A percentile compares a stretch with the other conserved stretches of the same genome.
Conservation (phyloP, 1,140 invertebrate species). For the Spodoptera litura region DNA sequence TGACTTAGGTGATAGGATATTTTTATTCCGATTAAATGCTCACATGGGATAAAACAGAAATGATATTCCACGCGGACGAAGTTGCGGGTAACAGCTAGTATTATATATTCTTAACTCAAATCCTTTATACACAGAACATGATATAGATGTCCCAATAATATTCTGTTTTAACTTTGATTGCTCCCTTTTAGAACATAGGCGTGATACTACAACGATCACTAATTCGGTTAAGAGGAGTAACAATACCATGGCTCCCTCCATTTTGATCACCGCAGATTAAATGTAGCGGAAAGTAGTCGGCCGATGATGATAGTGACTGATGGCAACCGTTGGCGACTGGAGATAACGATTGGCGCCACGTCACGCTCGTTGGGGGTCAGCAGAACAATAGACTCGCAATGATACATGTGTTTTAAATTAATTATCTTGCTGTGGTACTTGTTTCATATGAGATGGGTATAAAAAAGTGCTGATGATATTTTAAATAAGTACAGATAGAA, state of each 20-base stretch:
- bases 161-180: too few species aligned
- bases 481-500: too few species aligned
- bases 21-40: too few species aligned
- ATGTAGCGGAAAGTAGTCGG: constrained; percentile 25
- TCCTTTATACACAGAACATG: too few species aligned
- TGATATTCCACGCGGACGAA: too few species aligned
- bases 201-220: neutral
- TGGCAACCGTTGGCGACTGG: neutral
- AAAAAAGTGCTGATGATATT: too few species aligned
- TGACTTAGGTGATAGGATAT: too few species aligned
- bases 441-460: too few species aligned
- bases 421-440: neutral
- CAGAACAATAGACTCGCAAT: neutral
- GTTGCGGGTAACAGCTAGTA: too few species aligned
- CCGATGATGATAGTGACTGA: neutral
- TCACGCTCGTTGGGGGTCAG: neutral
- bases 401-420: neutral
- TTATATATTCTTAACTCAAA: too few species aligned
- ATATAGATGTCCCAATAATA: too few species aligned
- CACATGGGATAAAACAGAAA: too few species aligned
- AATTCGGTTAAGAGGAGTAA: neutral
- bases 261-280: constrained; percentile 1
- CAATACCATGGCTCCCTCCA: neutral
- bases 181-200: neutral
- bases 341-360: neutral